Evolutionary conservation across 2,797 vertebrate species (phyloP), one percentile per base, ranked within the genome.

Genomic region (Danio kyathit): DNA sequence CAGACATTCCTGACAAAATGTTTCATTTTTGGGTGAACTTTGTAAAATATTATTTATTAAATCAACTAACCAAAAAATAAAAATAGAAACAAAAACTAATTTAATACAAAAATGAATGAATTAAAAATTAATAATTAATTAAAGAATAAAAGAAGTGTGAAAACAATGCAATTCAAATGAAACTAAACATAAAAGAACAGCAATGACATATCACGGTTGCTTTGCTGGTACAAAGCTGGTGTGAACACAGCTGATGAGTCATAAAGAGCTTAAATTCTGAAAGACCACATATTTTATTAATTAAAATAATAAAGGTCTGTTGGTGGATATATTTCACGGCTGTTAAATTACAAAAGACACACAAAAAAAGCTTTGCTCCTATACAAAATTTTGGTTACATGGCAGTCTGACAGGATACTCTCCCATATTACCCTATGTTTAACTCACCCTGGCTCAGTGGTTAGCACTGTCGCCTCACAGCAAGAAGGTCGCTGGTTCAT

Each of bases 391-490:
- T 52, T 46, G 41, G 29, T 61, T n/a, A n/a, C 60, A 40, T 8
- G 12, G 7, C 19, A n/a, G 5, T 65, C 10, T 12, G 6, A 17
- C 2, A 29, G 3, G 29, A 29, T 29, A 29, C 29, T 29, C 3
- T 29, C 29, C 29, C n/a, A n/a, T n/a, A n/a, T n/a, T n/a, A n/a
- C n/a, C n/a, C n/a, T n/a, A n/a, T n/a, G n/a, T n/a, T n/a, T 29
- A 29, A 19, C 70, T 19, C 87, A 97, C 97, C 95, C 91, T 91
- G 29, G 3, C 29, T 29, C 29, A 29, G 29, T 29, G 3, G 29
- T 29, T 29, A 29, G 29, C 29, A 29, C 29, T 29, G 29, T 29
- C 29, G 29, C 1, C 29, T 29, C 29, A 29, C 29, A 29, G 29
- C 1, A 29, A 29, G 3, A 29, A 29, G 29, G 29, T 29, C 3